phyloP scores from a whole-genome alignment of 2,888 invertebrate species.

The Campaea margaritaria region DNA sequence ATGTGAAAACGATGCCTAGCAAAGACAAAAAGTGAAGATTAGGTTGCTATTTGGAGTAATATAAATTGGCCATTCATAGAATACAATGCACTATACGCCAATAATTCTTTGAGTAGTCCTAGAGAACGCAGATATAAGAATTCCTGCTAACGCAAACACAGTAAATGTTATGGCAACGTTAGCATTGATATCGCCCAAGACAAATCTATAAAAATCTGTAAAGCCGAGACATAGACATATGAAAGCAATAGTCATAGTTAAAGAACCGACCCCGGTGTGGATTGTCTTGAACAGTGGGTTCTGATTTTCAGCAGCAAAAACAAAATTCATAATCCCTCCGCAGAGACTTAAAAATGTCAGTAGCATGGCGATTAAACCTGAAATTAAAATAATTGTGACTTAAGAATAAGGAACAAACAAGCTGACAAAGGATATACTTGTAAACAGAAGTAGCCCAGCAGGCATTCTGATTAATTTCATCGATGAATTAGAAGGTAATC shows the following conservation, averaged over 20 bases:
- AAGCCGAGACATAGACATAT: constrained; percentile 55
- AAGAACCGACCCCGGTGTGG: constrained; percentile 51
- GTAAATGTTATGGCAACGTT: constrained; percentile 55
- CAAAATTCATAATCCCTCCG: constrained; percentile 57
- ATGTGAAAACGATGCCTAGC: too few relatives aligned
- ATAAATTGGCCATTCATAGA: too few relatives aligned
- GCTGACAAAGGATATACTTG: too few relatives aligned
- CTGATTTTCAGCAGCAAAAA: constrained; percentile 32
- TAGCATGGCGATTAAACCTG: constrained; percentile 65
- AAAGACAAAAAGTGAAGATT: too few relatives aligned
- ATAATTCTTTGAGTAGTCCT: constrained; percentile 40
- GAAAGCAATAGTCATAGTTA: constrained; percentile 58
- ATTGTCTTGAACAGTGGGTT: constrained; percentile 40
- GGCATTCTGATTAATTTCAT: background rate
- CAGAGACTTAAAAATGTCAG: constrained; percentile 58
- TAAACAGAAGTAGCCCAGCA: background rate
- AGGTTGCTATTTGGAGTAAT: too few relatives aligned
- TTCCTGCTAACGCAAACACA: constrained; percentile 55
- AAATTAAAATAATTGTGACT: constrained; percentile 38
- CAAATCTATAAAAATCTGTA: constrained; percentile 36
- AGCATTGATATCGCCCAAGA: constrained; percentile 42
- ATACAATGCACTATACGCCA: too few relatives aligned
- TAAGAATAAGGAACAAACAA: background rate
- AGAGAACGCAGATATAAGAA: constrained; percentile 44
- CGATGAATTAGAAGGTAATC: background rate